Evolutionary conservation across 92 coral and sea anemone genomes (phyloP).

Genomic region (Muricea muricata): DNA sequence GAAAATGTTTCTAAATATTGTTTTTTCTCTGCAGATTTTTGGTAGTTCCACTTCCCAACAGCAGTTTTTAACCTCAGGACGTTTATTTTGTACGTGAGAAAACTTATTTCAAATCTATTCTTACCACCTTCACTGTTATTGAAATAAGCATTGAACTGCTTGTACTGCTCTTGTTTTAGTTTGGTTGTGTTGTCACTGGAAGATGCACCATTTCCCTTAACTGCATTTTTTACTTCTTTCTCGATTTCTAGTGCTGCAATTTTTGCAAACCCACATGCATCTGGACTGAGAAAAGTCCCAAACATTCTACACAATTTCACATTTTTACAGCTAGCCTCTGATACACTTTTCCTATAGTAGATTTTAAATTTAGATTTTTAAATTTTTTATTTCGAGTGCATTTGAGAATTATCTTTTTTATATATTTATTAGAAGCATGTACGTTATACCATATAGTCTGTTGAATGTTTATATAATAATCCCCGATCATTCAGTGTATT

Average conservation of each 20-base stretch:
- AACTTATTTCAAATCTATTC: conserved; percentile 38
- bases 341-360: too few relatives aligned
- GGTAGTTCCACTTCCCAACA: conserved; percentile 58
- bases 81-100: conserved; percentile 44
- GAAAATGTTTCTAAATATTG: conserved; percentile 58
- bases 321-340: too few relatives aligned
- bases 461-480: too few relatives aligned
- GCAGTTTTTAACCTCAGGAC: conserved; percentile 50
- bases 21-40: conserved; percentile 56
- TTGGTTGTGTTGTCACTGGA: conserved; percentile 30
- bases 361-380: too few relatives aligned
- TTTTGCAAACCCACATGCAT: conserved; percentile 66
- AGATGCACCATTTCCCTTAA: conserved; percentile 10
- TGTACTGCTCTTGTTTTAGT: conserved; percentile 51
- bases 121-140: background rate
- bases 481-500: too few relatives aligned
- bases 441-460: too few relatives aligned
- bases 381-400: too few relatives aligned
- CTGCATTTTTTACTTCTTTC: background rate
- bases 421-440: too few relatives aligned
- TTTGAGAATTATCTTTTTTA: too few relatives aligned
- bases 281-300: conserved; percentile 63
- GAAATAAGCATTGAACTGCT: conserved; percentile 21
- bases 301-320: too few relatives aligned
- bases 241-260: conserved; percentile 59